Base-by-base conservation (phyloP, 2,797 vertebrate genomes). In the Poecilia gillii region DNA sequence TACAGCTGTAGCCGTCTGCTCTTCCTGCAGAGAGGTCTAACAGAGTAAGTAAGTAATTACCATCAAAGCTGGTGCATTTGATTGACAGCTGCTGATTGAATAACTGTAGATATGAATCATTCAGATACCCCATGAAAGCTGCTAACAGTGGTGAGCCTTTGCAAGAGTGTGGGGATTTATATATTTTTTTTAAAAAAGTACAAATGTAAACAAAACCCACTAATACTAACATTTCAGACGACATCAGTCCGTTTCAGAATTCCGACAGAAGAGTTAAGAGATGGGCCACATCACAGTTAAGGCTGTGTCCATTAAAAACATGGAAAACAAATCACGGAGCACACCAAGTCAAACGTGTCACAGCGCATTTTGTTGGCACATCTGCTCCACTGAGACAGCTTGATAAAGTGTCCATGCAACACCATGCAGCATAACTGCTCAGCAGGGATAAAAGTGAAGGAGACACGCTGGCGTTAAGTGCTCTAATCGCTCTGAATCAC, bases 401-500 rank as follows among this genome's bases (percentile, higher is more conserved):
- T 89, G 84, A 89, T 87, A 81, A 87, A 86, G 87, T 78, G 84
- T 79, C 84, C 64, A 13, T 16, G 74, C 80, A 71, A 76, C 76
- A 51, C 81, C 77, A 72, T 87, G 80, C 80, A 11, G 80, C 80
- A 74, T 68, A 80, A 84, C 77, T 73, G 85, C 87, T 87, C 88
- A 85, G 85, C 64, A 46, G 90, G 92, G 82, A 89, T 88, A 87
- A 91, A 91, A 78, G 88, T 89, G 70, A 20, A 75, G 88, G 79
- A 86, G 85, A 84, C 84, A 84, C 75, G 90, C 85, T 80, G 91
- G 84, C 85, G 91, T 89, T 82, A 91, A 93, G 91, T 85, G 90
- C 87, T 88, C 82, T 89, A 91, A 94, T 88, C 87, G 88, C 88
- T 75, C 87, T 75, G 77, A 88, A 91, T 93, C 90, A 90, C 85